phyloP scores from a whole-genome alignment of 2,888 invertebrate genomes.

The Peribatodes rhomboidaria region DNA sequence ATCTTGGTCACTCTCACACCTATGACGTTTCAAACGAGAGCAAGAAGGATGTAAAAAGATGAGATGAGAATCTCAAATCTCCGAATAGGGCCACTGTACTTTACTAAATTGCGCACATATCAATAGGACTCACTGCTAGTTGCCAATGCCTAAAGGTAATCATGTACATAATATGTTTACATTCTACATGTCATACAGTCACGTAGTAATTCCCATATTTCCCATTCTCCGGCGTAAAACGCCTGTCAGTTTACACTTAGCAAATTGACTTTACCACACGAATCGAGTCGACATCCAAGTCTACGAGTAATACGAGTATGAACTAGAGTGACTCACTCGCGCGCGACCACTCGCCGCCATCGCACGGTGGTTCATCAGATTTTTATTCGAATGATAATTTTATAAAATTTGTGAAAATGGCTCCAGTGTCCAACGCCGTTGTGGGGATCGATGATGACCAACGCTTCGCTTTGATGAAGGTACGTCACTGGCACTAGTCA shows the following conservation, averaged over 20 bases:
- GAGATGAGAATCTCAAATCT: no score
- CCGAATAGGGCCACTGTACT: no score
- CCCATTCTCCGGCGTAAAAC: slow-evolving; percentile 2
- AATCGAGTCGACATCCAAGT: neutral
- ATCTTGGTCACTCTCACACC: no score
- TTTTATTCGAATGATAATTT: slow-evolving; percentile 12
- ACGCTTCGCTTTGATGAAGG: slow-evolving; percentile 92
- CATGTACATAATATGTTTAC: no score
- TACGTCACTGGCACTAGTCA: slow-evolving; percentile 75
- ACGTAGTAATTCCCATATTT: no score
- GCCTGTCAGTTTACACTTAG: slow-evolving; percentile 30
- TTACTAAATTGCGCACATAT: no score
- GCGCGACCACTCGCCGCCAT: slow-evolving; percentile 45
- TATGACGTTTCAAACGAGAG: no score
- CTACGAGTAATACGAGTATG: neutral
- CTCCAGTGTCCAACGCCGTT: slow-evolving; percentile 75
- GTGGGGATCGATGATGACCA: slow-evolving; percentile 90
- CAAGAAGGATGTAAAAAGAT: no score
- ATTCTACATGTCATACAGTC: no score
- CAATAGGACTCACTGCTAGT: no score
- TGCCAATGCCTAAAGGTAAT: no score
- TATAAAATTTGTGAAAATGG: slow-evolving; percentile 63
- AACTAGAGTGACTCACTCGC: slow-evolving; percentile 46
- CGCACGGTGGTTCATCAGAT: slow-evolving; percentile 42
- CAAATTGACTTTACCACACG: slow-evolving; percentile 25